These are phyloP conservation scores for Pheosia tremula DNA, from an alignment of 2,888 invertebrate species.

Conservation along the genomic window DNA sequence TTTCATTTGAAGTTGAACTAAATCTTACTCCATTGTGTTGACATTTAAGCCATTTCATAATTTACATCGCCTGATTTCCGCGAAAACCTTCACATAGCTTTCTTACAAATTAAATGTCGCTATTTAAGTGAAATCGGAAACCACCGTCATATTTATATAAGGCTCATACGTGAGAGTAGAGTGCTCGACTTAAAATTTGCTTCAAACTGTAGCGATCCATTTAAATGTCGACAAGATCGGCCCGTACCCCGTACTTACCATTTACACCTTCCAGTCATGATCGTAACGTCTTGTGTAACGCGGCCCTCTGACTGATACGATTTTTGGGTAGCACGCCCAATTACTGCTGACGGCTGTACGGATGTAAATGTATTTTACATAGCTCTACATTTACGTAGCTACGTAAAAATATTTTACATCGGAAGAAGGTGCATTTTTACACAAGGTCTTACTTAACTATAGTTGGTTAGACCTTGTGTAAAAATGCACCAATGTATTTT, in stretches of 20 bases:
- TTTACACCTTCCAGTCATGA: slow-evolving; percentile 47
- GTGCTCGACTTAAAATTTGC: slow-evolving; percentile 35
- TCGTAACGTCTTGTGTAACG: slow-evolving; percentile 37
- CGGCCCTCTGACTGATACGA: slow-evolving; percentile 36
- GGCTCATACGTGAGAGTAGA: slow-evolving; percentile 14
- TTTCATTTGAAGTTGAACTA: too few relatives aligned
- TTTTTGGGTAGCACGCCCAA: slow-evolving; percentile 33
- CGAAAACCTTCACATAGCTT: slow-evolving; percentile 6
- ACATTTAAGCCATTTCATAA: not conserved
- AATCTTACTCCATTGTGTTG: not conserved
- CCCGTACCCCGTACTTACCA: slow-evolving; percentile 41
- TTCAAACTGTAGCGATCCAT: slow-evolving; percentile 39
- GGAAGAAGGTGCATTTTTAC: too few relatives aligned
- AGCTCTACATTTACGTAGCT: not conserved
- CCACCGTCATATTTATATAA: slow-evolving; percentile 17
- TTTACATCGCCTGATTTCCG: not conserved
- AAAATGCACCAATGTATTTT: not conserved
- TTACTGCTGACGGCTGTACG: slow-evolving; percentile 12
- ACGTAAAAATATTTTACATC: too few relatives aligned
- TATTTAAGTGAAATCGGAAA: slow-evolving; percentile 11
- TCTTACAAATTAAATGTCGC: slow-evolving; percentile 5
- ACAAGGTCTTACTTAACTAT: too few relatives aligned
- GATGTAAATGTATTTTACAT: not conserved
- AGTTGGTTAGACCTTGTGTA: too few relatives aligned
- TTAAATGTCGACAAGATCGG: slow-evolving; percentile 22